Evolutionary conservation across 2,113 vertebrate species (phyloP), one percentile per base, ranked within the genome.

Genomic region (Salvelinus sp.): DNA sequence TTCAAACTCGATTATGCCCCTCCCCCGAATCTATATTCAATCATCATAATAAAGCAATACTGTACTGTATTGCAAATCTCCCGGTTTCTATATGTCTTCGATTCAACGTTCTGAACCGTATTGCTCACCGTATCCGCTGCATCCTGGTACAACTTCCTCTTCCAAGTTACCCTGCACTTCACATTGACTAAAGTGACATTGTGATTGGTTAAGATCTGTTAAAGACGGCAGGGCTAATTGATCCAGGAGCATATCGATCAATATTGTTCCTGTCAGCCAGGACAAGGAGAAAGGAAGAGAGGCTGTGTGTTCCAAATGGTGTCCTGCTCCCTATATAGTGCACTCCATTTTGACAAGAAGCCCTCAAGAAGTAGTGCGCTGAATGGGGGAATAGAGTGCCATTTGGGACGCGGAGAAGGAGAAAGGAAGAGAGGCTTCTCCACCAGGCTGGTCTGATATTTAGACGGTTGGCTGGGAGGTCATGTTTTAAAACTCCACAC

Each of bases 401-500:
- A 0, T 48, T 48, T 2, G 27, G 27, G 27, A 3, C 27, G 2
- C 27, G 2, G 2, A 0, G 27, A 27, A 27, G 27, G 27, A 28
- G 48, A 50, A 14, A 50, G 73, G 73, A 85, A 50, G n/a, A n/a
- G n/a, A 48, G 60, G 75, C 76, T 78, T 82, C 66, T 72, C 33
- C 33, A 38, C 6, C 6, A 0, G 38, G 7, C 62, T 70, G 54
- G 54, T 20, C 3, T 54, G 50, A 54, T 54, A n/a, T 76, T 83
- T 77, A 78, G 76, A 81, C 7, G 79, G 79, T 82, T 74, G 57
- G 82, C 79, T 77, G 86, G 72, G 84, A 85, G 87, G 88, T 91
- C 85, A 88, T 87, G 87, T 91, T 88, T 76, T 82, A 79, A 89
- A 88, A 83, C 88, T 79, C 80, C 73, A 85, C 88, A 89, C 86